Evolutionary conservation across 2,113 vertebrate species (phyloP).

Genomic region (Cynoglossus semilaevis): DNA sequence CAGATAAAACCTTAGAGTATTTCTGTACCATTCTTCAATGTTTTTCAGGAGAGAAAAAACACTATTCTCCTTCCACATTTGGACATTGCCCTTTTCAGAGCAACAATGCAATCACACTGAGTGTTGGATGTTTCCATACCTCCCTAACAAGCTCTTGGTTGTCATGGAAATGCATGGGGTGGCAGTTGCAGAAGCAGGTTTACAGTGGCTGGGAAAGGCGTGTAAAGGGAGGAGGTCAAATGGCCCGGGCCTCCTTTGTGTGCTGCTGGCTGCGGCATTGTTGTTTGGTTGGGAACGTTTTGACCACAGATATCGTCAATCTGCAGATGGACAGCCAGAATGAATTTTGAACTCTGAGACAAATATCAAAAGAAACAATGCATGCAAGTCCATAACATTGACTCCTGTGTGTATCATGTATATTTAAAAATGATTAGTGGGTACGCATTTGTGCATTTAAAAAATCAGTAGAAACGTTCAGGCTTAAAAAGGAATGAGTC

Average conservation of each 20-base stretch:
- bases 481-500: background rate
- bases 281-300: conserved; percentile 52
- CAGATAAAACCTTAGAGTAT: conserved; percentile 5
- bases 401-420: too few species aligned
- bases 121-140: conserved; percentile 80
- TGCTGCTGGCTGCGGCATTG: conserved; percentile 37
- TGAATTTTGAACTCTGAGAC: conserved; percentile 35
- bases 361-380: conserved; percentile 7
- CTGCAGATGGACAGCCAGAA: conserved; percentile 30
- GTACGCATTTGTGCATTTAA: too few species aligned
- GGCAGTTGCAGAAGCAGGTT: conserved; percentile 46
- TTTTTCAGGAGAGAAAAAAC: conserved; percentile 70
- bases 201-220: conserved; percentile 57
- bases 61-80: conserved; percentile 64
- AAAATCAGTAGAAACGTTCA: background rate
- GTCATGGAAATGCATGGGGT: conserved; percentile 75
- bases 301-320: conserved; percentile 48
- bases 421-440: too few species aligned
- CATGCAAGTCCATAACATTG: too few species aligned
- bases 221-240: conserved; percentile 63
- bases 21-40: conserved; percentile 31
- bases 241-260: conserved; percentile 66
- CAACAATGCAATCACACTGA: conserved; percentile 57
- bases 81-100: conserved; percentile 71
- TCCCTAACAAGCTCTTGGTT: conserved; percentile 71